phyloP scores from a whole-genome alignment of 2,888 invertebrate genomes.

The Flexamia atlantica region DNA sequence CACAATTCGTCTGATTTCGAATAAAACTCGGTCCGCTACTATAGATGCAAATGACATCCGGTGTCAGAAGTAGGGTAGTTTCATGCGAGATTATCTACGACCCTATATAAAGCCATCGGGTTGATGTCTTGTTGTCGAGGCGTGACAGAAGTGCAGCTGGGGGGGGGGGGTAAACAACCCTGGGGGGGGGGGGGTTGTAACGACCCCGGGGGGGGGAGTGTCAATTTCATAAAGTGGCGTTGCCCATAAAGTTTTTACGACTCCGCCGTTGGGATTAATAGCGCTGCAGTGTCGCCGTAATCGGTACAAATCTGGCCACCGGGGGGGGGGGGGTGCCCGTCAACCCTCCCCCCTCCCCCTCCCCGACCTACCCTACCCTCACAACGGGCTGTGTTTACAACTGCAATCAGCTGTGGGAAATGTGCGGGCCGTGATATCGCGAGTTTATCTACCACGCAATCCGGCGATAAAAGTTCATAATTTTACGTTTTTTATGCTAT shows the following conservation, averaged over 20 bases:
- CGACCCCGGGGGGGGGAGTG: neutral
- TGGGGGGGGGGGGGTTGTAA: slow-evolving; percentile 5
- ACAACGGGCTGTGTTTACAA: no score
- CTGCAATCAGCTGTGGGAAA: no score
- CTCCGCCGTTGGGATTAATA: slow-evolving; percentile 40
- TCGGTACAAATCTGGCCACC: slow-evolving; percentile 33
- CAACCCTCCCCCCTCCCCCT: neutral
- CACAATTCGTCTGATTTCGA: no score
- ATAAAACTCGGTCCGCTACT: no score
- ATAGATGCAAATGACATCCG: no score
- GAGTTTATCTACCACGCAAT: no score
- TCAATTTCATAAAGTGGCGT: slow-evolving; percentile 62
- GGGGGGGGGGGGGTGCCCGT: slow-evolving; percentile 6
- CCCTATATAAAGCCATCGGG: neutral
- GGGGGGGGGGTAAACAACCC: slow-evolving; percentile 8
- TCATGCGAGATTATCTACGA: no score
- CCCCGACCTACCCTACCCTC: neutral
- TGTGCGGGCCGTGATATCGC: no score
- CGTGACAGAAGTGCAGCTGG: neutral
- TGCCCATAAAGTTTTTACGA: slow-evolving; percentile 56
- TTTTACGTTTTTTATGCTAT: no score
- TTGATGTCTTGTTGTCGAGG: neutral
- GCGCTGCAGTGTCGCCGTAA: slow-evolving; percentile 22
- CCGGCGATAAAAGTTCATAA: no score
- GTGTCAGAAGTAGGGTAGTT: no score